A percentile compares a stretch with the other conserved stretches of the same genome.
Evolutionary conservation across 2,113 vertebrate species (phyloP).

Genomic region (Baryphthengus martii): DNA sequence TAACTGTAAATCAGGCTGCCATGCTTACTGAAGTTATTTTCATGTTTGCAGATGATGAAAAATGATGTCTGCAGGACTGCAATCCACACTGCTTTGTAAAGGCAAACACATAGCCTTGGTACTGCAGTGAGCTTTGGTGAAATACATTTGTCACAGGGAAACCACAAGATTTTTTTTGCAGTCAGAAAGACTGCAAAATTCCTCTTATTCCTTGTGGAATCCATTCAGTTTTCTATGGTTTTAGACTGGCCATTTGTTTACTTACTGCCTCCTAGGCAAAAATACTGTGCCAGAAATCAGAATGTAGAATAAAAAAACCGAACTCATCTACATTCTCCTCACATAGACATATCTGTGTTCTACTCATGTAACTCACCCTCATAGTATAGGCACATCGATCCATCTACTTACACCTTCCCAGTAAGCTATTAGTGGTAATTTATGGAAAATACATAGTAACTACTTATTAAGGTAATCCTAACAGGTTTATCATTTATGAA

Average conservation of each 20-base stretch:
- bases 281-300: neutral
- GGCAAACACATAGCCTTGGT: neutral
- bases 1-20: neutral
- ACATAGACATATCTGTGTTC: neutral
- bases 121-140: neutral
- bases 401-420: neutral
- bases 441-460: neutral
- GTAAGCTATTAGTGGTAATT: neutral
- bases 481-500: neutral
- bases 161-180: neutral
- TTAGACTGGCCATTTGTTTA: neutral
- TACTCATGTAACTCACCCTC: neutral
- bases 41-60: conserved; percentile 34
- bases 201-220: neutral
- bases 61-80: conserved; percentile 1
- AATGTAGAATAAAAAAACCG: neutral
- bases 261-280: conserved; percentile 5
- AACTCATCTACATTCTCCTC: neutral
- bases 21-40: conserved; percentile 11
- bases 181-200: neutral
- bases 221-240: neutral
- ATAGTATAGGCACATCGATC: neutral
- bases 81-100: neutral
- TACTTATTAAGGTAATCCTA: neutral
- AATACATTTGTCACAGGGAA: conserved; percentile 3